These are phyloP conservation scores for Mus minutoides DNA, from an alignment of 2,797 vertebrate genomes.

Conservation along the genomic window DNA sequence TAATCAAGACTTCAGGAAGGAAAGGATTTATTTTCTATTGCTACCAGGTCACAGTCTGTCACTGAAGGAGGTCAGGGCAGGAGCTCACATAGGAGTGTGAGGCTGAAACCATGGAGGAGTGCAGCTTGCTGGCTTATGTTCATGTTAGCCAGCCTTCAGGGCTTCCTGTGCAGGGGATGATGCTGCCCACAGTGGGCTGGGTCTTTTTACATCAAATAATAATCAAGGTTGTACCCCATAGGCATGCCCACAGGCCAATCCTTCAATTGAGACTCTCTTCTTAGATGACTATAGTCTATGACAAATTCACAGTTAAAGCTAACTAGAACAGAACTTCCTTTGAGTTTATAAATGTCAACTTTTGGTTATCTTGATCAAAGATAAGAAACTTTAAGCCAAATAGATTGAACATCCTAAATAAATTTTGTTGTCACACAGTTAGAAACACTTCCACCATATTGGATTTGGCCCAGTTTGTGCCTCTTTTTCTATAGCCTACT, in stretches of 20 bases:
- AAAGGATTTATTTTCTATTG: too few species aligned
- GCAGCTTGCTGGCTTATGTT: not conserved
- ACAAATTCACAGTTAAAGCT: not conserved
- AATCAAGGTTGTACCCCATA: not conserved
- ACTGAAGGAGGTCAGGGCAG: not conserved
- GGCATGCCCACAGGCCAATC: not conserved
- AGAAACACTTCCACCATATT: not conserved
- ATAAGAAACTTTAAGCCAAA: not conserved
- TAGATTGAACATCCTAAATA: not conserved
- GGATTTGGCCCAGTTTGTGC: not conserved
- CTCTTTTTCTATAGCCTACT: not conserved
- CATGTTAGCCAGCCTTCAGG: too few species aligned
- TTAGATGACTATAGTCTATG: not conserved
- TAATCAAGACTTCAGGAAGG: not conserved
- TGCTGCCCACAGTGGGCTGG: not conserved
- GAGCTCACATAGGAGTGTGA: not conserved
- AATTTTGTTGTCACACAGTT: not conserved
- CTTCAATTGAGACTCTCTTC: not conserved
- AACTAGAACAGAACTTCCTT: not conserved
- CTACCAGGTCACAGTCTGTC: not conserved
- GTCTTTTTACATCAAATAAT: not conserved
- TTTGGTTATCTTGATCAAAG: slow-evolving; percentile 14
- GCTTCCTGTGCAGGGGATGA: not conserved
- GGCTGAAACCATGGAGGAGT: not conserved
- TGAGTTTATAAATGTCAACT: not conserved